phyloP scores from a whole-genome alignment of 2,797 vertebrate genomes.

The Heteromormyrus szaboi region DNA sequence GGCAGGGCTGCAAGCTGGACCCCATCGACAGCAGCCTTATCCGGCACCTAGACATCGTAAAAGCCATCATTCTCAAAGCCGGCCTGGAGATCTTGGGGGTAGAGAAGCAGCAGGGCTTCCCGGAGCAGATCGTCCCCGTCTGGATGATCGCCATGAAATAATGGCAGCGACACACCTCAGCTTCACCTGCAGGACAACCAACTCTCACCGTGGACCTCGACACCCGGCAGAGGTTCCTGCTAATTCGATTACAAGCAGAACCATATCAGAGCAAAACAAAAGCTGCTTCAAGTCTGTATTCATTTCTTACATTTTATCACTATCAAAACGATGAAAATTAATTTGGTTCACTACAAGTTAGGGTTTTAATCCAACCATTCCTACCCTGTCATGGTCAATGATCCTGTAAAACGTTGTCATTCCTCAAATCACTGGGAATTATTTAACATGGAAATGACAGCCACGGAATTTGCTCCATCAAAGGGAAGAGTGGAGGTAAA shows the following conservation, averaged over 20 bases:
- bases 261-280: not conserved
- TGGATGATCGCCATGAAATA: conserved; percentile 87
- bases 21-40: conserved; percentile 84
- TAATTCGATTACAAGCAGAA: not conserved
- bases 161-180: not conserved
- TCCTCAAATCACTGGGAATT: not conserved
- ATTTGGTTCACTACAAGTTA: not conserved
- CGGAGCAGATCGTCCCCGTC: conserved; percentile 81
- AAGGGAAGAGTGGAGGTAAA: not conserved
- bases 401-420: not conserved
- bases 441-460: not conserved
- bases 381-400: no score
- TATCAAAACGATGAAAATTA: not conserved
- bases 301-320: not conserved
- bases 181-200: not conserved
- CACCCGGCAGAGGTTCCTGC: no score
- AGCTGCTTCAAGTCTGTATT: not conserved
- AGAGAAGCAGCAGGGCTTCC: conserved; percentile 78
- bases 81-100: conserved; percentile 72
- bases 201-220: not conserved
- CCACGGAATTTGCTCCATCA: not conserved
- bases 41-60: conserved; percentile 82
- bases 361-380: conserved; percentile 17
- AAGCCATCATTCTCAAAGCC: conserved; percentile 70
- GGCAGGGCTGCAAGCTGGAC: conserved; percentile 81